A percentile compares a stretch with the other conserved stretches of the same genome.
Conservation (phyloP, 2,888 invertebrate species). For the Perithous albicinctus region DNA sequence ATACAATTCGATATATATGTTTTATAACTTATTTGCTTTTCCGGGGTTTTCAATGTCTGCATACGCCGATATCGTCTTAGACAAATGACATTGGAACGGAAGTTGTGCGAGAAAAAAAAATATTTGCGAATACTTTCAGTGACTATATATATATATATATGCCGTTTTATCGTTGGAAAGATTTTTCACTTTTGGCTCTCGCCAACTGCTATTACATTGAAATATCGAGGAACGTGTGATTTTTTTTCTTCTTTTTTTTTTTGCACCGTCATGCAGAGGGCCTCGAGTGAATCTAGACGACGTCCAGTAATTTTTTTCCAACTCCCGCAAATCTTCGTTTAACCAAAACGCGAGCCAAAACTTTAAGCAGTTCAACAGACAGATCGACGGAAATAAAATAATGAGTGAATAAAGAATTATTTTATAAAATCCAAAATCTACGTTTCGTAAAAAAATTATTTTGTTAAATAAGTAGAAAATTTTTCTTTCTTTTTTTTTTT, state of each 20-base stretch:
- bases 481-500: too few species aligned
- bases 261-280: constrained; percentile 10
- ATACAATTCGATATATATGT: constrained; percentile 36
- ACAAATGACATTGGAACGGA: constrained; percentile 39
- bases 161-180: constrained; percentile 5
- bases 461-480: too few species aligned
- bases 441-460: too few species aligned
- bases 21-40: neutral
- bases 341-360: constrained; percentile 55
- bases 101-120: constrained; percentile 33
- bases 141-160: neutral
- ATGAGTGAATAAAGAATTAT: constrained; percentile 8
- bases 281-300: constrained; percentile 18
- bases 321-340: constrained; percentile 4
- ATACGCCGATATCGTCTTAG: constrained; percentile 14
- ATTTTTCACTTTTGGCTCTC: constrained; percentile 55
- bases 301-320: constrained; percentile 41
- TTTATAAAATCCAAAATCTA: too few species aligned
- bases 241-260: constrained; percentile 24
- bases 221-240: constrained; percentile 58
- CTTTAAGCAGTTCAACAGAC: constrained; percentile 57
- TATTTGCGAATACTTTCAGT: constrained; percentile 27
- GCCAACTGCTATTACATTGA: constrained; percentile 58
- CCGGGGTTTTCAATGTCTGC: neutral
- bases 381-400: constrained; percentile 39